Evolutionary conservation across 2,113 vertebrate species (phyloP), one percentile per base, ranked within the genome.

Genomic region (Xiphias gladius): DNA sequence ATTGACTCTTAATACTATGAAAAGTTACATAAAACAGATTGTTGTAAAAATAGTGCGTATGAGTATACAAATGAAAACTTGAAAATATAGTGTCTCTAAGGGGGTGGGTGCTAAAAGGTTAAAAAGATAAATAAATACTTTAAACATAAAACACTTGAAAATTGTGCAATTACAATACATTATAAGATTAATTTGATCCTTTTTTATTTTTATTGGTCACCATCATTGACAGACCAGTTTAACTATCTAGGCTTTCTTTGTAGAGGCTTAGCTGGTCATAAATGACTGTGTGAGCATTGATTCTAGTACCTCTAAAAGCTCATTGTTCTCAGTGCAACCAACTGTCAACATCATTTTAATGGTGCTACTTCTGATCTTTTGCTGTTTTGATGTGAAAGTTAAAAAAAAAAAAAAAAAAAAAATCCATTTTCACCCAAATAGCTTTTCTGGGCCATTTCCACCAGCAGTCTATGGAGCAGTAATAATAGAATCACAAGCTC

Each of bases 401-500:
- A 2, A 48, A 14, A 63, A 68, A 62, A 74, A 70, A 79, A 66
- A 78, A 2, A 48, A 14, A 63, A 68, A 62, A 74, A 70, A 79
- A 66, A 78, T 66, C 37, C 30, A 82, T 79, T 83, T 83, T 85
- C 66, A 85, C 61, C 68, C 58, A 76, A 89, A 88, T 55, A 86
- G 71, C 76, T 66, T 90, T 89, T 90, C 79, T 88, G 76, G 88
- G 79, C 81, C 83, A 85, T n/a, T 64, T 83, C 50, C 73, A 82
- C 61, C 55, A 74, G 63, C 79, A 43, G 76, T 77, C 73, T 83
- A 62, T 73, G 46, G 77, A 84, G 70, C 46, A 83, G 46, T 84
- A 86, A 86, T 76, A 90, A 94, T 88, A 90, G 89, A 78, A 89
- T 3, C 68, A 80, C 65, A 73, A 80, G 70, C 82, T 75, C 61